Percentiles rank a stretch among this genome's conserved stretches.
These are phyloP conservation scores for Camarhynchus parvulus DNA, from an alignment of 2,113 vertebrate genomes.

Conservation along the genomic window DNA sequence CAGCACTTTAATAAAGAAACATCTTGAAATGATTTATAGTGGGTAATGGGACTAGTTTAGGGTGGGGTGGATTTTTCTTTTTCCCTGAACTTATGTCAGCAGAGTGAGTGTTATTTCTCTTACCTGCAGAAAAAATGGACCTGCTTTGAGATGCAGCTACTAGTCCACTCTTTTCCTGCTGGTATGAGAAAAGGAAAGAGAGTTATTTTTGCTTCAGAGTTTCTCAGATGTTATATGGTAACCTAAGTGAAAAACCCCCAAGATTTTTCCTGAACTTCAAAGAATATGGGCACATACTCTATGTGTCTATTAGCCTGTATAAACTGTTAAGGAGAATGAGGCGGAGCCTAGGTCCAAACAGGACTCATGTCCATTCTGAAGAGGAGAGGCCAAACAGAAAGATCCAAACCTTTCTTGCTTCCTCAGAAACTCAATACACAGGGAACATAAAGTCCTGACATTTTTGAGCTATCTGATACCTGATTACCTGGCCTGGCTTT, in stretches of 20 bases:
- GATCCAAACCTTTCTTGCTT: background rate
- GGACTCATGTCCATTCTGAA: background rate
- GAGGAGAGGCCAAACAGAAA: background rate
- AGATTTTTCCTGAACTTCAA: background rate
- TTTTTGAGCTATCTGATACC: background rate
- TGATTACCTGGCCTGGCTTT: background rate
- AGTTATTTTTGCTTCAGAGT: background rate
- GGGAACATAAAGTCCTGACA: background rate
- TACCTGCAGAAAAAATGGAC: background rate
- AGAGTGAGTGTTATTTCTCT: background rate
- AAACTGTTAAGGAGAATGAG: background rate
- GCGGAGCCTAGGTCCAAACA: background rate
- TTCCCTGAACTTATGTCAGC: background rate
- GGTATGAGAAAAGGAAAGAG: background rate
- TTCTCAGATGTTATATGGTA: background rate
- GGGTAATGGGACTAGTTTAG: background rate
- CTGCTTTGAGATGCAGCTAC: background rate
- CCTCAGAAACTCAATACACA: background rate
- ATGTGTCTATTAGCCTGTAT: background rate
- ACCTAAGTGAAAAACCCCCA: accelerated
- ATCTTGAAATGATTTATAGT: background rate
- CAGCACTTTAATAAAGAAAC: background rate
- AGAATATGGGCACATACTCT: background rate
- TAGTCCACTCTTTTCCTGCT: background rate
- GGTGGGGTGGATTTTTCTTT: too few relatives aligned